phyloP scores from a whole-genome alignment of 2,888 invertebrate genomes.

The Mellilla xanthometata region DNA sequence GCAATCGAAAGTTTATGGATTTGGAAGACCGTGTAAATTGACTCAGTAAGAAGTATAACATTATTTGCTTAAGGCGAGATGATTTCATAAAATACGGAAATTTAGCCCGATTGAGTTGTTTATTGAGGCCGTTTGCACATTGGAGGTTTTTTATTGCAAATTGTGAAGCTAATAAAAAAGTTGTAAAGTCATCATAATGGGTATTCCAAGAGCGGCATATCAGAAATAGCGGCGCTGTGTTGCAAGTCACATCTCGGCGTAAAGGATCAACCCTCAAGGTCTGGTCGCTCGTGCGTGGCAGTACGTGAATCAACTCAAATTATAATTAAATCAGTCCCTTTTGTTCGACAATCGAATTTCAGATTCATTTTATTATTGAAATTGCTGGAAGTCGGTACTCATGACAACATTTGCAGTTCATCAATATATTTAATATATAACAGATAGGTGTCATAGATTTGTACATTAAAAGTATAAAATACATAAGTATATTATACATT shows the following conservation, averaged over 20 bases:
- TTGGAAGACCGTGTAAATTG: neutral
- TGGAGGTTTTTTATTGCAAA: constrained; percentile 38
- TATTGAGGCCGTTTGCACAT: constrained; percentile 21
- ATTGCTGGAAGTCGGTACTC: no score
- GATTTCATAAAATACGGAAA: constrained; percentile 25
- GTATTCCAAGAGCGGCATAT: constrained; percentile 39
- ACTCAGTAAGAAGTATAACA: neutral
- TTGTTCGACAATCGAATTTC: constrained; percentile 34
- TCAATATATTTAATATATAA: no score
- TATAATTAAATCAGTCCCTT: constrained; percentile 46
- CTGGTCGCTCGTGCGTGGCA: constrained; percentile 62
- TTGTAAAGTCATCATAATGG: constrained; percentile 43
- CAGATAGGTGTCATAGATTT: no score
- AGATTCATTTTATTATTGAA: no score
- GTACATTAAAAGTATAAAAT: no score
- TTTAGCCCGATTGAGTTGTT: constrained; percentile 11
- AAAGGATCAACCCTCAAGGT: constrained; percentile 70
- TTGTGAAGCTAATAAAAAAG: constrained; percentile 41
- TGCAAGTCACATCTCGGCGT: constrained; percentile 73
- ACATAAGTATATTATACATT: no score
- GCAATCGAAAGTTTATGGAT: neutral
- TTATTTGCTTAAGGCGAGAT: constrained; percentile 7
- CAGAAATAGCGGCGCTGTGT: constrained; percentile 65
- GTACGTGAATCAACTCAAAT: constrained; percentile 59
- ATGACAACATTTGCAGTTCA: no score